Conservation (phyloP, 92 coral and sea anemone genomes). For the Porites evermanni region DNA sequence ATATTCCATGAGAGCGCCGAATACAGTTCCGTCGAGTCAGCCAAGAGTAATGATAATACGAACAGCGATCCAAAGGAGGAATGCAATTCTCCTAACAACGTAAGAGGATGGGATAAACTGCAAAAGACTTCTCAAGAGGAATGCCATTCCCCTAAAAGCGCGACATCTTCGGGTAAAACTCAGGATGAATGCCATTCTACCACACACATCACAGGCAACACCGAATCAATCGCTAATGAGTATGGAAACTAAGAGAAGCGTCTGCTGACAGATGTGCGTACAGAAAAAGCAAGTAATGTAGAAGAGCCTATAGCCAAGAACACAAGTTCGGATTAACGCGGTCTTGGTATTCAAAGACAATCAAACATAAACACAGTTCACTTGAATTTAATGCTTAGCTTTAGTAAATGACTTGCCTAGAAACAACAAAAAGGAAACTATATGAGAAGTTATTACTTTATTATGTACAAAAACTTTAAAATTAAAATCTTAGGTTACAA, state of each 20-base stretch:
- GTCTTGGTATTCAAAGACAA: too few relatives aligned
- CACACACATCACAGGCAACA: neutral
- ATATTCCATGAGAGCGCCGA: conserved; percentile 1
- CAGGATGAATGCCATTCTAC: neutral
- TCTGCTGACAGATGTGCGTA: neutral
- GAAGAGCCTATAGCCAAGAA: neutral
- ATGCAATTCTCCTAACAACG: too few relatives aligned
- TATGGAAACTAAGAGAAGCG: neutral
- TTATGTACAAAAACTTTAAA: conserved; percentile 24
- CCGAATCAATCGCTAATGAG: neutral
- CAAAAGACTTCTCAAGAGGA: neutral
- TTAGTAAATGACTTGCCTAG: conserved; percentile 12
- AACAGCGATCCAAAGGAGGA: neutral
- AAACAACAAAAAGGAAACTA: neutral
- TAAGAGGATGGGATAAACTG: too few relatives aligned
- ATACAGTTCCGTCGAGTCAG: neutral
- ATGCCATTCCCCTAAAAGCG: neutral
- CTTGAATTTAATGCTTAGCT: neutral
- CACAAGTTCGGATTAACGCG: neutral
- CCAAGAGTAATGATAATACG: neutral
- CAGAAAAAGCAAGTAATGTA: neutral
- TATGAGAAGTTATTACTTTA: conserved; percentile 5
- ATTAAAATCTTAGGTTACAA: neutral
- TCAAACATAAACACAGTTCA: neutral
- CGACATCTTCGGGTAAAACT: neutral